These are phyloP conservation scores for Drosophila elegans DNA, from an alignment of 1,140 invertebrate species.

Conservation along the genomic window DNA sequence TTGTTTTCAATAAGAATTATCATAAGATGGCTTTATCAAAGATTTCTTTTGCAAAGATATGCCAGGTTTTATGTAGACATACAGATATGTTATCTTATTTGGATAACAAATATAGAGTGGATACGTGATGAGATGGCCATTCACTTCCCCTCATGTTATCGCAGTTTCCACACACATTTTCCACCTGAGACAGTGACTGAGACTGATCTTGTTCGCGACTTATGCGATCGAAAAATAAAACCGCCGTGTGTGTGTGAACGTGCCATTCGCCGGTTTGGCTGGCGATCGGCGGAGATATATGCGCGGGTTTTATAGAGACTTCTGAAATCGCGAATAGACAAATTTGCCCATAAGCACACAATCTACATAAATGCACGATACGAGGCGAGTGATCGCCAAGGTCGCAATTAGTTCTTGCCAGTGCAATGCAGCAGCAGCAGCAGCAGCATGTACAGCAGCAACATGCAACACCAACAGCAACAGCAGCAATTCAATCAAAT, in stretches of 20 bases:
- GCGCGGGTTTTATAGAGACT: background rate
- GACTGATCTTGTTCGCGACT: conserved; percentile 8
- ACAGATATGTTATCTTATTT: background rate
- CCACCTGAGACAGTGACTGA: background rate
- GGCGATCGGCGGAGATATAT: conserved; percentile 9
- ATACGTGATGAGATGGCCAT: conserved; percentile 9
- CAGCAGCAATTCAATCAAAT: conserved; percentile 59
- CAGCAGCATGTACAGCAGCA: conserved; percentile 29
- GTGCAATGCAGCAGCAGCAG: conserved; percentile 24
- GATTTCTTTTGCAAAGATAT: too few relatives aligned
- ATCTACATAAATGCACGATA: conserved; percentile 71
- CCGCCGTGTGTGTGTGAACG: conserved; percentile 4
- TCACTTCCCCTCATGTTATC: background rate
- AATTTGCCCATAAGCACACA: conserved; percentile 42
- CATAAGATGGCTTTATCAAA: background rate
- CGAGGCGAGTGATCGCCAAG: conserved; percentile 55
- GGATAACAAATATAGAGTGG: background rate
- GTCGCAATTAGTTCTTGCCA: conserved; percentile 78
- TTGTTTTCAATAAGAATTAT: background rate
- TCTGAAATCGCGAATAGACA: conserved; percentile 5
- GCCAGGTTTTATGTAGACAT: too few relatives aligned
- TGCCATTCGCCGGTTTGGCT: conserved; percentile 15
- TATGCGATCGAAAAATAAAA: conserved; percentile 12
- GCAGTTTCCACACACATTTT: conserved; percentile 10
- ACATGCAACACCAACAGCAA: conserved; percentile 12